Percentiles rank a stretch among this genome's conserved stretches.
phyloP scores from a whole-genome alignment of 2,888 invertebrate species.

The Drosophila histrio region DNA sequence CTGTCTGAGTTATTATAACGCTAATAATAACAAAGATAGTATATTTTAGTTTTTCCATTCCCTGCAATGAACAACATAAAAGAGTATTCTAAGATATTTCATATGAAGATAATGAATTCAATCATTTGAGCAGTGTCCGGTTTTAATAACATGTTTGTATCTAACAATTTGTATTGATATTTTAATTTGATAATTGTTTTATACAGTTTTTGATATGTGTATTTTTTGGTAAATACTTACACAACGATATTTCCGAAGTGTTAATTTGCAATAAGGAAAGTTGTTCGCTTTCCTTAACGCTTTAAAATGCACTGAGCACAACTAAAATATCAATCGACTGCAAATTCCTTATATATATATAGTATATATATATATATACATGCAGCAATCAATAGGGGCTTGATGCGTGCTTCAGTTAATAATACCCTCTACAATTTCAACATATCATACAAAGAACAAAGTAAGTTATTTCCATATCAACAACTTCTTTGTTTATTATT shows the following conservation, averaged over 20 bases:
- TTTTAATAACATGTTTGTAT: not conserved
- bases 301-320: not conserved
- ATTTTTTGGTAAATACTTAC: not conserved
- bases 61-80: not conserved
- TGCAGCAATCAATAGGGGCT: not conserved
- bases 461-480: no score
- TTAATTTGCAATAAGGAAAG: not conserved
- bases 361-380: no score
- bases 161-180: no score
- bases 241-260: not conserved
- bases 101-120: not conserved
- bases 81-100: not conserved
- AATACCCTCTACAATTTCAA: not conserved
- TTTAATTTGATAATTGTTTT: no score
- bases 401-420: not conserved
- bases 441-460: no score
- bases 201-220: not conserved
- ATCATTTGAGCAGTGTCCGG: no score
- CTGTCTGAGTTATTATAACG: conserved; percentile 44
- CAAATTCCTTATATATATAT: no score
- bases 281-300: not conserved
- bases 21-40: not conserved
- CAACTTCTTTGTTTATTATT: not conserved
- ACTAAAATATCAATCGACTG: no score
- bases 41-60: not conserved